Conservation (phyloP, 2,113 vertebrate genomes). For the Limnothrissa miodon region DNA sequence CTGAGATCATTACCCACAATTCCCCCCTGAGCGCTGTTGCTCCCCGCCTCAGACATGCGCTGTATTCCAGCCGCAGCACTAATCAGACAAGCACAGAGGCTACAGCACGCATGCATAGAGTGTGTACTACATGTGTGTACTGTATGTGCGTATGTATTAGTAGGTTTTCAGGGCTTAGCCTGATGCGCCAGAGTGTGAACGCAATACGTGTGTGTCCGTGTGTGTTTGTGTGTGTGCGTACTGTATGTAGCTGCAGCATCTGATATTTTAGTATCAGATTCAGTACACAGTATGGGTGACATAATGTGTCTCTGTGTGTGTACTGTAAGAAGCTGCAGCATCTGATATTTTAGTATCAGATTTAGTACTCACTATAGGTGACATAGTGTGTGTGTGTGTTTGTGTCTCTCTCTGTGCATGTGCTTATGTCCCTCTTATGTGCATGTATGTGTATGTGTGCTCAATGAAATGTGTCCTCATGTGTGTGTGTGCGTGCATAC, state of each 20-base stretch:
- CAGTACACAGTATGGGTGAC: neutral
- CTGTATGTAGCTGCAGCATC: neutral
- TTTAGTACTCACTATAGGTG: neutral
- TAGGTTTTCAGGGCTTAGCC: too few relatives aligned
- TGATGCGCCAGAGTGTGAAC: too few relatives aligned
- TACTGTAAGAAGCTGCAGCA: neutral
- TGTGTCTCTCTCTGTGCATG: neutral
- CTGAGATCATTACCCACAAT: conserved; percentile 12
- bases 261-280: neutral
- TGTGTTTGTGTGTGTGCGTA: neutral
- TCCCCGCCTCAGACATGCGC: neutral
- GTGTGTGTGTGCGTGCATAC: neutral
- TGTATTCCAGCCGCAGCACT: neutral
- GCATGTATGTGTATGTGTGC: neutral
- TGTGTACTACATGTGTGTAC: neutral
- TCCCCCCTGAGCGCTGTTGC: neutral
- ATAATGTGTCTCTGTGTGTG: neutral
- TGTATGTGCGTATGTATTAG: neutral
- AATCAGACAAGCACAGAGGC: neutral
- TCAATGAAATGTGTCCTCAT: neutral
- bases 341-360: neutral
- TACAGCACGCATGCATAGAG: too few relatives aligned
- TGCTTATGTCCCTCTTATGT: neutral
- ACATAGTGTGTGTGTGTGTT: neutral
- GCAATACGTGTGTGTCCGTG: neutral